phyloP scores from a whole-genome alignment of 2,888 invertebrate genomes.

The Argyresthia goedartella region DNA sequence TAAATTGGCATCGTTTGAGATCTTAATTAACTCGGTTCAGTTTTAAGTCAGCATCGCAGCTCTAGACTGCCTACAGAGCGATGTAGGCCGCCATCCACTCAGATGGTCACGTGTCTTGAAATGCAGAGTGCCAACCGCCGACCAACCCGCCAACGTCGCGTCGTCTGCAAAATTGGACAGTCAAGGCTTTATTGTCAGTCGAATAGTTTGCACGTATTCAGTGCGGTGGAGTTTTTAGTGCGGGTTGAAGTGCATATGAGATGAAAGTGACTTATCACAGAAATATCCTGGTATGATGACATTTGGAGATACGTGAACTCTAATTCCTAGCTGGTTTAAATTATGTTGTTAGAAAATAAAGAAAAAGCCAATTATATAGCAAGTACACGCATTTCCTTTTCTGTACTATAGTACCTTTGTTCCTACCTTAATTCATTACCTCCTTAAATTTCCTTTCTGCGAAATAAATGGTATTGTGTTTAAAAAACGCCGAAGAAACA shows the following conservation, averaged over 20 bases:
- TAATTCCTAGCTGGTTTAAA: too few species aligned
- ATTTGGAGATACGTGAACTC: too few species aligned
- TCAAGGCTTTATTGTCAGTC: constrained; percentile 1
- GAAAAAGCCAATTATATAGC: too few species aligned
- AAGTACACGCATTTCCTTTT: too few species aligned
- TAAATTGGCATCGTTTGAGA: constrained; percentile 61
- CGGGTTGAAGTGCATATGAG: neutral
- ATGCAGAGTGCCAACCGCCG: constrained; percentile 3
- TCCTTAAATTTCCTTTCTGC: too few species aligned
- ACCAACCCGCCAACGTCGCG: neutral
- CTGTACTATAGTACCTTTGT: too few species aligned
- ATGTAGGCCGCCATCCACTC: constrained; percentile 11
- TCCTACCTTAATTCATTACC: too few species aligned
- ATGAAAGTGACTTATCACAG: neutral
- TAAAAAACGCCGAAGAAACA: too few species aligned
- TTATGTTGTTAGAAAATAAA: too few species aligned
- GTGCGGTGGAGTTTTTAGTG: neutral
- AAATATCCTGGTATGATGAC: neutral
- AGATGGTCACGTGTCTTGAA: constrained; percentile 9
- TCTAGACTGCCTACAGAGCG: constrained; percentile 9
- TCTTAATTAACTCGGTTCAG: constrained; percentile 63
- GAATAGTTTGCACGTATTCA: neutral
- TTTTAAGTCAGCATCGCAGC: constrained; percentile 35
- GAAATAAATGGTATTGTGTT: too few species aligned
- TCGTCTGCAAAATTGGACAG: neutral